Percentiles rank a stretch among this genome's conserved stretches.
These are phyloP conservation scores for Acanthopagrus latus DNA, from an alignment of 2,797 vertebrate genomes.

Conservation along the genomic window DNA sequence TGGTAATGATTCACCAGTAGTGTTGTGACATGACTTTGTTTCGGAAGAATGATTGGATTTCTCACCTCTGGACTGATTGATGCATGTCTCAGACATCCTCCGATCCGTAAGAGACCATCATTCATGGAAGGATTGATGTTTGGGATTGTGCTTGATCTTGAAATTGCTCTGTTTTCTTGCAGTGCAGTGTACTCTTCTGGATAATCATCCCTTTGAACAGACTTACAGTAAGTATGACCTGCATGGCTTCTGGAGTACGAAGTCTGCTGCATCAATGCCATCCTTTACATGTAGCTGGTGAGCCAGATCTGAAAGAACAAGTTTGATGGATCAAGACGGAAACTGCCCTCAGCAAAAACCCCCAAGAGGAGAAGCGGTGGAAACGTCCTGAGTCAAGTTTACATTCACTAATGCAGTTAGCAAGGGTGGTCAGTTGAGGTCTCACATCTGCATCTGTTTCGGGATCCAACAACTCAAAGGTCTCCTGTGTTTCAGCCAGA, in stretches of 20 bases:
- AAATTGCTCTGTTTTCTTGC: neutral
- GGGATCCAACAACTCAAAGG: constrained; percentile 8
- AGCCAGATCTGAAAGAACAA: neutral
- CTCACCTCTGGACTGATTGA: neutral
- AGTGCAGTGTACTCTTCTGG: constrained; percentile 19
- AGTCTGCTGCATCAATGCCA: constrained; percentile 38
- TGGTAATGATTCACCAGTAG: neutral
- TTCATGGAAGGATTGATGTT: neutral
- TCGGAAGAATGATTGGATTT: constrained; percentile 9
- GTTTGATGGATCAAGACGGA: constrained; percentile 31
- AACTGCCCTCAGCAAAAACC: constrained; percentile 11
- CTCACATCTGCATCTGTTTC: constrained; percentile 20
- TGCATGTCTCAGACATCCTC: neutral
- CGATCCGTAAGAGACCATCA: neutral
- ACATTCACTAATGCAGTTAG: neutral
- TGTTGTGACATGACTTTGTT: neutral
- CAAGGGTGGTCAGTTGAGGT: constrained; percentile 6
- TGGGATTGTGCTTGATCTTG: constrained; percentile 13
- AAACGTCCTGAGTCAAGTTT: neutral
- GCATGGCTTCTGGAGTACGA: constrained; percentile 33
- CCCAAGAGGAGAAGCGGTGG: neutral
- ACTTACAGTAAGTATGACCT: constrained; percentile 12
- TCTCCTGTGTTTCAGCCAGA: too few relatives aligned
- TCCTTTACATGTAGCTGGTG: constrained; percentile 19
- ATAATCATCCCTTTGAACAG: constrained; percentile 23